phyloP scores from a whole-genome alignment of 2,888 invertebrate genomes.

The Loripinus fragilis region DNA sequence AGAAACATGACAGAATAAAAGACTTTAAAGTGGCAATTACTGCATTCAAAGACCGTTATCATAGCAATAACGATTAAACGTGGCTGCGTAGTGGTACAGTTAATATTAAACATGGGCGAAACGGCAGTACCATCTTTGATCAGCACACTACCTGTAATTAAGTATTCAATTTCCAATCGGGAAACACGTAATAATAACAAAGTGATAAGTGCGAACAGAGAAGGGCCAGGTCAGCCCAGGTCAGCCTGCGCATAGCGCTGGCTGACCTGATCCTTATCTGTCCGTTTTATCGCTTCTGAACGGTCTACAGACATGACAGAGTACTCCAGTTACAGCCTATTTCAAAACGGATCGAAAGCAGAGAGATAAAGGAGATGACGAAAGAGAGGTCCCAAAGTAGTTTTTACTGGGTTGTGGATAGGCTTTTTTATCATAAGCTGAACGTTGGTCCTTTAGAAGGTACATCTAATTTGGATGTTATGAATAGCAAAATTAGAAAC shows the following conservation, averaged over 20 bases:
- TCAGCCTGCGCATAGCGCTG: too few species aligned
- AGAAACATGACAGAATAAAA: constrained; percentile 43
- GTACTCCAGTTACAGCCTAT: too few species aligned
- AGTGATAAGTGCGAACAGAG: too few species aligned
- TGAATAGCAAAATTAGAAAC: constrained; percentile 3
- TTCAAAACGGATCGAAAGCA: too few species aligned
- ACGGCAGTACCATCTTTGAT: constrained; percentile 10
- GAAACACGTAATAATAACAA: too few species aligned
- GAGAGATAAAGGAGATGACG: too few species aligned
- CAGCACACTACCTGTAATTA: constrained; percentile 1
- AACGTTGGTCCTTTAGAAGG: not conserved
- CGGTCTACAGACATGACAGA: too few species aligned
- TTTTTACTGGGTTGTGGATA: too few species aligned
- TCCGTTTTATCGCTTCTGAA: too few species aligned
- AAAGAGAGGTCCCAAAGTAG: too few species aligned
- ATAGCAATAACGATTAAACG: constrained; percentile 26
- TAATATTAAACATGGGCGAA: constrained; percentile 29
- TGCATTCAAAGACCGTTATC: constrained; percentile 34
- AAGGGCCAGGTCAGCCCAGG: too few species aligned
- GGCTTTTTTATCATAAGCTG: not conserved
- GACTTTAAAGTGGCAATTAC: constrained; percentile 48
- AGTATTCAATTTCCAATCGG: constrained; percentile 8
- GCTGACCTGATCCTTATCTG: too few species aligned
- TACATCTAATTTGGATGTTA: not conserved
- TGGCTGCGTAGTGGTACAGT: constrained; percentile 25